phyloP scores from a whole-genome alignment of 2,888 invertebrate species.

The Eupithecia insigniata region DNA sequence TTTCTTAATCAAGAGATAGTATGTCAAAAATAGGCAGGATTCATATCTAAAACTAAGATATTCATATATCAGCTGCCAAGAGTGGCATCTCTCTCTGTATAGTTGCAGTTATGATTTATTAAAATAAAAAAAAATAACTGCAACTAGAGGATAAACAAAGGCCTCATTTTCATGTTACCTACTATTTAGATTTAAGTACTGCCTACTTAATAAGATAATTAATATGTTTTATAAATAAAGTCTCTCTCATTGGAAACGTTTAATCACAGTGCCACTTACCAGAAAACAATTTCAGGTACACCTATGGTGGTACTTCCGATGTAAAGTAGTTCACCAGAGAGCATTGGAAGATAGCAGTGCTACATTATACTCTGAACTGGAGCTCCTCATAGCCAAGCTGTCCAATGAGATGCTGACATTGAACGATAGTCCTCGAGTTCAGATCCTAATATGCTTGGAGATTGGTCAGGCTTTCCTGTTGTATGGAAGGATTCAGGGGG shows the following conservation, averaged over 20 bases:
- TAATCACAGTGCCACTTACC: background rate
- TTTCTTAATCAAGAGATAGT: background rate
- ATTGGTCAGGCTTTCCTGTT: conserved; percentile 88
- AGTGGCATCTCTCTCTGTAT: no score
- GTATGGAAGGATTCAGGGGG: conserved; percentile 89
- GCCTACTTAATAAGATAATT: no score
- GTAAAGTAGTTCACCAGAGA: conserved; percentile 89
- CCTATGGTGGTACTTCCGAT: conserved; percentile 90
- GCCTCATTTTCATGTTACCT: no score
- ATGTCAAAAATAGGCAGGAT: background rate
- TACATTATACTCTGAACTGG: conserved; percentile 85
- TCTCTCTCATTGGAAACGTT: no score
- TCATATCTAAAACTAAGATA: background rate
- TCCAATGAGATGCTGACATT: conserved; percentile 68
- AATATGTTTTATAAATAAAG: no score
- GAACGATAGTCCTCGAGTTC: conserved; percentile 62
- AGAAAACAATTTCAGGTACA: conserved; percentile 58
- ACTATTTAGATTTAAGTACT: no score
- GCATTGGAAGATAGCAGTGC: conserved; percentile 90
- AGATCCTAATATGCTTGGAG: conserved; percentile 77
- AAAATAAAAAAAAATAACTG: background rate
- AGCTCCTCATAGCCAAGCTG: conserved; percentile 75
- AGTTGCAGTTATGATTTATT: no score
- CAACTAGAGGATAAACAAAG: background rate
- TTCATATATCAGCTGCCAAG: background rate